phyloP scores from a whole-genome alignment of 2,888 invertebrate genomes.

The Iphiclides podalirius region DNA sequence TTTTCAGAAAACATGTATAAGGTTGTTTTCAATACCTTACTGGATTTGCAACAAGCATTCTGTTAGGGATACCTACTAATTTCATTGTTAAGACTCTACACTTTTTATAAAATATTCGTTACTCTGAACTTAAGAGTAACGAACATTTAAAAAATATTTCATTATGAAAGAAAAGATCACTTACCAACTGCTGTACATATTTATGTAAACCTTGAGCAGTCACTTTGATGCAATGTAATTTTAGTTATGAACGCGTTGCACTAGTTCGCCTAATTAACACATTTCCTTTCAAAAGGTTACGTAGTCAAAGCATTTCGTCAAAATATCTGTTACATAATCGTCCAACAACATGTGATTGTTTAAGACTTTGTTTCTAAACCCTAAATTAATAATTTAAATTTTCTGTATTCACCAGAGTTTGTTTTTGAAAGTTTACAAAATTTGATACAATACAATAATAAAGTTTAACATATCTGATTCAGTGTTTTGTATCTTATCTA shows the following conservation, averaged over 20 bases:
- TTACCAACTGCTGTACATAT: constrained; percentile 7
- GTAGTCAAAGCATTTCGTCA: constrained; percentile 20
- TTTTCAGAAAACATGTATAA: too few species aligned
- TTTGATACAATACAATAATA: neutral
- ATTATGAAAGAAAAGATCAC: neutral
- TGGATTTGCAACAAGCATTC: too few species aligned
- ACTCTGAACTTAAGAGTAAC: too few species aligned
- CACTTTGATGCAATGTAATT: constrained; percentile 45
- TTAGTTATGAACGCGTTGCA: constrained; percentile 38
- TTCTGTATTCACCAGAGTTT: neutral
- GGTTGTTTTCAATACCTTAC: too few species aligned
- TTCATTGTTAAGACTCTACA: too few species aligned
- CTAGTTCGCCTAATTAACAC: constrained; percentile 45
- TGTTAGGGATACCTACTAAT: too few species aligned
- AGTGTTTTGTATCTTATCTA: neutral
- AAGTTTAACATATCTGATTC: neutral
- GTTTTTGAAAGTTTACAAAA: neutral
- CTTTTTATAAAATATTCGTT: too few species aligned
- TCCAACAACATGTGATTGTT: constrained; percentile 1
- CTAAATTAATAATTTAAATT: neutral
- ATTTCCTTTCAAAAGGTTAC: constrained; percentile 50
- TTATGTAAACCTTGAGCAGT: constrained; percentile 45
- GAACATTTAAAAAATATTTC: too few species aligned
- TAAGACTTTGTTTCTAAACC: neutral
- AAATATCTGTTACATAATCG: constrained; percentile 17